A percentile compares a stretch with the other conserved stretches of the same genome.
Evolutionary conservation across 2,113 vertebrate genomes (phyloP).

Genomic region (Sceloporus undulatus): DNA sequence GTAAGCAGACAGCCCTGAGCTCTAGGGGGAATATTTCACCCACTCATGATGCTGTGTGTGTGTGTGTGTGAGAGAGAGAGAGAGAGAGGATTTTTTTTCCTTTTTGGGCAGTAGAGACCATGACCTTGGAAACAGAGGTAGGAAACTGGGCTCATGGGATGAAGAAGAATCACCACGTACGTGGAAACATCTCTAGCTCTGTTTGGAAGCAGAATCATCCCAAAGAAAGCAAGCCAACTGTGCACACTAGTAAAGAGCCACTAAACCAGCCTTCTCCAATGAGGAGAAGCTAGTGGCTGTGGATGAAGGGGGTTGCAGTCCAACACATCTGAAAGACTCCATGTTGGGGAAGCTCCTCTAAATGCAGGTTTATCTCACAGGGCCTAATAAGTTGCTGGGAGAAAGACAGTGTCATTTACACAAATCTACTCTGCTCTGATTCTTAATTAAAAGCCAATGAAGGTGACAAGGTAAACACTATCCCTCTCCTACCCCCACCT

Average conservation of each 20-base stretch:
- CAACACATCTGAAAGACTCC: too few relatives aligned
- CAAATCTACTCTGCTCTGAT: constrained; percentile 20
- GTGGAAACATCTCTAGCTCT: neutral
- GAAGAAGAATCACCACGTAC: too few relatives aligned
- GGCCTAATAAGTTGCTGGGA: neutral
- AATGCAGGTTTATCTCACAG: neutral
- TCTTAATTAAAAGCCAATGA: constrained; percentile 32
- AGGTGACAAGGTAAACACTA: constrained; percentile 24
- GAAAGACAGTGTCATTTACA: constrained; percentile 22
- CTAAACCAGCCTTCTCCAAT: neutral
- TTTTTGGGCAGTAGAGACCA: neutral
- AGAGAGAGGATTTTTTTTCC: neutral
- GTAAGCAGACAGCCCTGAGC: neutral
- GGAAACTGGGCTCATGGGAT: neutral
- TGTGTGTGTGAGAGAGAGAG: too few relatives aligned
- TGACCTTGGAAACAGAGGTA: neutral
- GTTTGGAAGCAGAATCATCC: neutral
- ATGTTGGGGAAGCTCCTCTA: neutral
- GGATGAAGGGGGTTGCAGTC: too few relatives aligned
- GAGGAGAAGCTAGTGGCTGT: too few relatives aligned
- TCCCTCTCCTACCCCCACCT: neutral
- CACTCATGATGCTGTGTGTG: neutral
- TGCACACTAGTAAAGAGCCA: neutral
- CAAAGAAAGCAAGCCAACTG: neutral
- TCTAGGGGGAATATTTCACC: neutral